Percentiles rank a stretch among this genome's conserved stretches.
Evolutionary conservation across 2,797 vertebrate genomes (phyloP).

Genomic region (Staurois parvus): DNA sequence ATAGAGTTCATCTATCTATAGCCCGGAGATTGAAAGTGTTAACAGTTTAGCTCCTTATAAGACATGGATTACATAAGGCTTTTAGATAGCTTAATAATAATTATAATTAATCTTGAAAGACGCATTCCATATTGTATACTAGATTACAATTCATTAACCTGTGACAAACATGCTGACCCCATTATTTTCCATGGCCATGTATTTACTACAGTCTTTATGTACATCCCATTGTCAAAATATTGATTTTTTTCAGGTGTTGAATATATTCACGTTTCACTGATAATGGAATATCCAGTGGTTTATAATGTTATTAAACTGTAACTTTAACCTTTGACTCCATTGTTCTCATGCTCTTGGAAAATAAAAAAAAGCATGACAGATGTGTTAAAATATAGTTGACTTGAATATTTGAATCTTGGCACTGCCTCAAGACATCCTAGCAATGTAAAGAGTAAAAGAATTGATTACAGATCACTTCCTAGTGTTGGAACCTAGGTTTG

Average conservation of each 20-base stretch:
- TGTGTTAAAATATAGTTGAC: too few relatives aligned
- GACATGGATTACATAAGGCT: background rate
- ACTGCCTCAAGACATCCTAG: too few relatives aligned
- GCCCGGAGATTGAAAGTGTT: background rate
- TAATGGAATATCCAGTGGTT: background rate
- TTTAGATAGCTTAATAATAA: background rate
- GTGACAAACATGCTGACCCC: background rate
- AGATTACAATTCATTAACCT: background rate
- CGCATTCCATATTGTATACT: background rate
- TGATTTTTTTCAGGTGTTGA: background rate
- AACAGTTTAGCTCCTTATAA: background rate
- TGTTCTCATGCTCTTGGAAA: background rate
- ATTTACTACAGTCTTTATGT: background rate
- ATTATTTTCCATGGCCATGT: background rate
- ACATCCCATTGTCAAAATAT: background rate
- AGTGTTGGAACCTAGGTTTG: too few relatives aligned
- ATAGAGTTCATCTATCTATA: conserved; percentile 5
- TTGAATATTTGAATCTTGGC: too few relatives aligned
- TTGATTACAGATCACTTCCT: too few relatives aligned
- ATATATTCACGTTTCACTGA: background rate
- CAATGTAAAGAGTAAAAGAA: too few relatives aligned
- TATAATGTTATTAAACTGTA: background rate
- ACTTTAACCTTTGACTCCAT: background rate
- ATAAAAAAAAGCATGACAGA: too few relatives aligned
- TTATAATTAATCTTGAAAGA: background rate